Percentiles rank a stretch among this genome's conserved stretches.
These are phyloP conservation scores for Chelonia mydas DNA, from an alignment of 2,797 vertebrate species.

Conservation along the genomic window DNA sequence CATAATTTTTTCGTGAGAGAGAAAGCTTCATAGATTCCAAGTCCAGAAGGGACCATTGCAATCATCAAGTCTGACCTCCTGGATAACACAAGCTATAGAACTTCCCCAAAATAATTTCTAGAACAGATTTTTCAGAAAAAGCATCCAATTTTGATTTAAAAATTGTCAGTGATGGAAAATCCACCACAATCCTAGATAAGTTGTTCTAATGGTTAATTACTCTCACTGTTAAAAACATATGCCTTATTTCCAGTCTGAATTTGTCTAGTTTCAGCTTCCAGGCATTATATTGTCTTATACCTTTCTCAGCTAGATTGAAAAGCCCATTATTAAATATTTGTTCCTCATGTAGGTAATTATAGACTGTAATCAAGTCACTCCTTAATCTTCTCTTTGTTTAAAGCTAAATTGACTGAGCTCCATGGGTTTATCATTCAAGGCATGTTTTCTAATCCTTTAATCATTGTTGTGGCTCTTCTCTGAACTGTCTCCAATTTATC, in stretches of 20 bases:
- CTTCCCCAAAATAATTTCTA: neutral
- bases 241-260: neutral
- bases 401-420: neutral
- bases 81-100: neutral
- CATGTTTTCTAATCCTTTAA: neutral
- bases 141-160: neutral
- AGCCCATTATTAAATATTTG: neutral
- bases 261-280: neutral
- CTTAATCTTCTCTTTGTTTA: neutral
- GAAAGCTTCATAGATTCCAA: neutral
- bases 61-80: neutral
- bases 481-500: neutral
- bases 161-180: neutral
- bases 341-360: neutral
- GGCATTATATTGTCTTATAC: neutral
- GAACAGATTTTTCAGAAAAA: neutral
- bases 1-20: neutral
- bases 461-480: neutral
- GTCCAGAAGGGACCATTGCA: neutral
- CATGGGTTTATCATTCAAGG: neutral
- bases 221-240: neutral
- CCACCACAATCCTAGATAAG: neutral
- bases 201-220: neutral
- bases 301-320: neutral
- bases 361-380: neutral